Percentiles rank a stretch among this genome's conserved stretches.
Evolutionary conservation across 2,113 vertebrate species (phyloP).

Genomic region (Mormoops blainvillei): DNA sequence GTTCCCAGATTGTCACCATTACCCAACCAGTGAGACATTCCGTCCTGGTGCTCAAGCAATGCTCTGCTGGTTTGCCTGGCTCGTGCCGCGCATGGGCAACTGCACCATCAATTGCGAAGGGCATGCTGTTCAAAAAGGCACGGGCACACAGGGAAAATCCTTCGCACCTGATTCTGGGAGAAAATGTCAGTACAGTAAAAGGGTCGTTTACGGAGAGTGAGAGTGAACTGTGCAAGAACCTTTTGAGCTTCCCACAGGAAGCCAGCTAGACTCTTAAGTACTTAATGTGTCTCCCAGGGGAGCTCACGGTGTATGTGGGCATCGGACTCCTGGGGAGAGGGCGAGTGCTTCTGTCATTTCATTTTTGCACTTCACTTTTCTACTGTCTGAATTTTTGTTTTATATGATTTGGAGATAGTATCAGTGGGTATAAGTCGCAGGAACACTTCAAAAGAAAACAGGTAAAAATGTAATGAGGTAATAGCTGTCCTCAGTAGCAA

Average conservation of each 20-base stretch:
- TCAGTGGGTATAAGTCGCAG: neutral
- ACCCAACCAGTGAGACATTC: slow-evolving; percentile 60
- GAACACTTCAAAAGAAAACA: neutral
- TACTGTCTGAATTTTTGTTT: neutral
- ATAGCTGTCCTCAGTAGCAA: neutral
- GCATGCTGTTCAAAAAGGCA: neutral
- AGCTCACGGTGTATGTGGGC: neutral
- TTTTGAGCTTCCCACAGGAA: neutral
- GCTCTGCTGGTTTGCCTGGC: slow-evolving; percentile 43
- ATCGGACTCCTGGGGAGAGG: neutral
- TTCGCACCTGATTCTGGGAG: slow-evolving; percentile 7
- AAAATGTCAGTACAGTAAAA: neutral
- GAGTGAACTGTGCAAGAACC: neutral
- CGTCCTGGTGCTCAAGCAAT: neutral
- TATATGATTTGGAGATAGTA: neutral
- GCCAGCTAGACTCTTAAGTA: neutral
- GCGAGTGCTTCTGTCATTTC: neutral
- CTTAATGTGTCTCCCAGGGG: neutral
- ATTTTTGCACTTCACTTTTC: neutral
- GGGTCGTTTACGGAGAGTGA: neutral
- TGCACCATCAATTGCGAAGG: neutral
- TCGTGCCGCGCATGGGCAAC: neutral
- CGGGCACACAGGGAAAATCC: neutral
- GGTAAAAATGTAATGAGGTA: neutral
- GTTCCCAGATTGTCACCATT: slow-evolving; percentile 69